Percentiles rank a stretch among this genome's conserved stretches.
These are phyloP conservation scores for Drosophila sturtevanti DNA, from an alignment of 1,140 invertebrate species.

Conservation along the genomic window DNA sequence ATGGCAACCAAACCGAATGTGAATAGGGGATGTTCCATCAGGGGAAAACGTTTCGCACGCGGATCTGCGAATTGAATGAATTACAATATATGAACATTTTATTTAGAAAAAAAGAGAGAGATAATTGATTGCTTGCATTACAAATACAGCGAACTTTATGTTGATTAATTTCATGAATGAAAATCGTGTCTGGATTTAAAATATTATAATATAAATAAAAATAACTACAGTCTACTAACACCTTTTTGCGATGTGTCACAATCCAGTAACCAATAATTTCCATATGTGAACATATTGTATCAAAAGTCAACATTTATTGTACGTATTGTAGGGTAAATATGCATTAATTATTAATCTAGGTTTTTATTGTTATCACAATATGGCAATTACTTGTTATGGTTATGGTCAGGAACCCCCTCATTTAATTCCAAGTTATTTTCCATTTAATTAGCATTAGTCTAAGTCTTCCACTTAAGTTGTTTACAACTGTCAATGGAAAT, in stretches of 20 bases:
- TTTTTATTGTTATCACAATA: background rate
- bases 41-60: slow-evolving; percentile 93
- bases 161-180: slow-evolving; percentile 56
- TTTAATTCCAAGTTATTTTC: slow-evolving; percentile 7
- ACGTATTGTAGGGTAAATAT: background rate
- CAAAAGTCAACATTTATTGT: background rate
- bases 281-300: slow-evolving; percentile 13
- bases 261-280: slow-evolving; percentile 29
- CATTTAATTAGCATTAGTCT: slow-evolving; percentile 15
- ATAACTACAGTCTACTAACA: too few species aligned
- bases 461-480: slow-evolving; percentile 31
- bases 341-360: background rate
- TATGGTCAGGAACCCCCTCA: slow-evolving; percentile 35
- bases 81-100: slow-evolving; percentile 59
- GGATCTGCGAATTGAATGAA: slow-evolving; percentile 88
- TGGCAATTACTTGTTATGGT: slow-evolving; percentile 20
- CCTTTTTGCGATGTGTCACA: slow-evolving; percentile 31
- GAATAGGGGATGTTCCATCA: slow-evolving; percentile 95
- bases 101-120: slow-evolving; percentile 5
- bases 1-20: slow-evolving; percentile 91
- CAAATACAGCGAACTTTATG: slow-evolving; percentile 32
- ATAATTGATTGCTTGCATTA: slow-evolving; percentile 20
- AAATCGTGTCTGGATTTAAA: slow-evolving; percentile 62
- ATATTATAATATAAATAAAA: slow-evolving; percentile 22
- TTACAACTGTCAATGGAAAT: slow-evolving; percentile 19